These are phyloP conservation scores for Rotaria sp. DNA, from an alignment of 2,888 invertebrate species.

Conservation along the genomic window DNA sequence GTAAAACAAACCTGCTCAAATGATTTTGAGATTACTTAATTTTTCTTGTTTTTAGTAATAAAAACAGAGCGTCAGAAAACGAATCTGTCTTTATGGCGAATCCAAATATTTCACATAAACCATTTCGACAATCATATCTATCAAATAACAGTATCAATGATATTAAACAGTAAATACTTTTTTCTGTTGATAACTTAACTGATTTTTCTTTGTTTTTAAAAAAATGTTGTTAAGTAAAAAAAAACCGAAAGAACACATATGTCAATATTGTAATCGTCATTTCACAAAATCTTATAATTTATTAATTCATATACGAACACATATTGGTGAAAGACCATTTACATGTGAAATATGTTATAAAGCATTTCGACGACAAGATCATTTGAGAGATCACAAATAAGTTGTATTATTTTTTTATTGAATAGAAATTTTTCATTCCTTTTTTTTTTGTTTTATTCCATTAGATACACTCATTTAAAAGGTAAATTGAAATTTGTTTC, in stretches of 20 bases:
- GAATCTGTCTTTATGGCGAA: background rate
- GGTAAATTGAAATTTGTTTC: background rate
- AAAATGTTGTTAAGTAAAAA: background rate
- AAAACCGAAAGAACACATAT: constrained; percentile 78
- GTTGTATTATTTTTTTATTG: constrained; percentile 18
- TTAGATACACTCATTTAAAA: constrained; percentile 92
- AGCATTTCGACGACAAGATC: constrained; percentile 88
- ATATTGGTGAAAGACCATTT: constrained; percentile 92
- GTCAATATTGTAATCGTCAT: constrained; percentile 93
- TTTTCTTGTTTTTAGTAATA: no score
- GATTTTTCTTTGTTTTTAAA: background rate
- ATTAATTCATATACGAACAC: constrained; percentile 90
- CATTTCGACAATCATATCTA: background rate
- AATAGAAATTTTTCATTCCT: background rate
- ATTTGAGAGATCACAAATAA: constrained; percentile 61
- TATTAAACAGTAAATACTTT: background rate
- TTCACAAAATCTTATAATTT: constrained; percentile 96
- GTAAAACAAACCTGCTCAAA: no score
- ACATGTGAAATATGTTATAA: constrained; percentile 96
- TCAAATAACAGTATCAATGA: background rate
- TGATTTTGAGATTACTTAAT: no score
- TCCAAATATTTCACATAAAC: background rate
- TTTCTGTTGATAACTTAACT: background rate
- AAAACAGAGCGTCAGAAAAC: background rate
- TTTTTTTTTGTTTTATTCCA: constrained; percentile 47